Conservation (phyloP, 1,140 invertebrate genomes). For the Araneus ventricosus region DNA sequence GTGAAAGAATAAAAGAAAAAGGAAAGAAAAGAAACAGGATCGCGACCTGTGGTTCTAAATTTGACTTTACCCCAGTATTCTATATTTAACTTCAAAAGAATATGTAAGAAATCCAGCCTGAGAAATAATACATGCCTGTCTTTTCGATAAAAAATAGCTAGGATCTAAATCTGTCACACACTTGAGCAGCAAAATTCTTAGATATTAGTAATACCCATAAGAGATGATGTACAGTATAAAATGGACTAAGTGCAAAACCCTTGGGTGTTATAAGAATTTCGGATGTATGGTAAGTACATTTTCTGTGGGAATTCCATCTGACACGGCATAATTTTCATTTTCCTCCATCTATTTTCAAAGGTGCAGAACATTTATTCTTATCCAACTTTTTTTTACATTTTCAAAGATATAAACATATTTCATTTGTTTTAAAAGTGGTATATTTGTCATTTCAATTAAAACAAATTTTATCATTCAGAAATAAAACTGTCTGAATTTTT, state of each 20-base stretch:
- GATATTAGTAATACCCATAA: slow-evolving; percentile 17
- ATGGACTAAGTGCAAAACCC: neutral
- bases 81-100: slow-evolving; percentile 42
- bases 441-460: too few relatives aligned
- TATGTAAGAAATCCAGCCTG: neutral
- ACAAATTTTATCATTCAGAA: too few relatives aligned
- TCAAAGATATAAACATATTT: neutral
- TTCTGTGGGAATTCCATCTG: neutral
- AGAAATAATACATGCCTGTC: slow-evolving; percentile 17
- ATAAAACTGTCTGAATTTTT: too few relatives aligned
- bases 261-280: slow-evolving; percentile 19
- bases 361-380: neutral
- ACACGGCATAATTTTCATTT: neutral
- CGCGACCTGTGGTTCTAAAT: slow-evolving; percentile 10
- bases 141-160: neutral
- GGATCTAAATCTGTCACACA: slow-evolving; percentile 8
- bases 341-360: neutral
- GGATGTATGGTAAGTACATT: neutral
- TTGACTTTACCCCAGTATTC: slow-evolving; percentile 7
- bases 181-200: neutral
- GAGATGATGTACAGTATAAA: neutral
- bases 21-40: neutral
- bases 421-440: too few relatives aligned
- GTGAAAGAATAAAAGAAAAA: slow-evolving; percentile 4
- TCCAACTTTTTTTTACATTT: neutral